Evolutionary conservation across 2,113 vertebrate genomes (phyloP), one percentile per base, ranked within the genome.

Genomic region (Coregonus clupeaformis): DNA sequence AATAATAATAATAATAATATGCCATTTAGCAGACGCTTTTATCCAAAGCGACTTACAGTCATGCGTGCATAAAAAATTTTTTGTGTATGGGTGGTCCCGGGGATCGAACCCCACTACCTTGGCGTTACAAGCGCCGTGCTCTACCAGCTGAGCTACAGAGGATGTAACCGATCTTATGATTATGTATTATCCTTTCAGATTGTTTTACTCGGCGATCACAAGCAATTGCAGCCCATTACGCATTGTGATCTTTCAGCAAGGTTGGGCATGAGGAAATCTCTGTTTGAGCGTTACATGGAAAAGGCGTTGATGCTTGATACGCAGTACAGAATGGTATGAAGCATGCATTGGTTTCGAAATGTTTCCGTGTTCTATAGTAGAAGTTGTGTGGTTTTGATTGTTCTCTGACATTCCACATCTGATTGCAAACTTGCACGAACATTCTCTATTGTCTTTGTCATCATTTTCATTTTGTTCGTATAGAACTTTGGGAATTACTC

Each of bases 181-280:
- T 52, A 20, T 29, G 13, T 57, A 52, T 55, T 14, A 4, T 20
- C 11, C 27, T 66, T 63, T 29, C 63, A 77, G 75, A 77, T 77
- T 57, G 75, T 98, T 59, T 87, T 98, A 49, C 92, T 98, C 0
- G 96, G 97, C 5, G 96, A 98, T 83, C 96, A 97, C 82, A 93
- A 92, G 55, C 95, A 96, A 87, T 86, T 95, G 49, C 85, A 88
- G n/a, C 94, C 94, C 0, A 90, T 95, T 62, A 89, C 95, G 64
- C 85, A 82, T 73, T 90, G 86, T 0, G 90, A 94, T 20, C 47
- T 86, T 47, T 89, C 92, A 63, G 91, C 82, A 70, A 89, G 24
- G 0, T 86, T 95, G 6, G 94, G 93, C 22, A 93, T 96, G 93
- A 92, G 92, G 47, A 89, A 0, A 0, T 96, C 94, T 27, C 91